These are phyloP conservation scores for Scrobipalpa costella DNA, from an alignment of 2,888 invertebrate species.

Conservation along the genomic window DNA sequence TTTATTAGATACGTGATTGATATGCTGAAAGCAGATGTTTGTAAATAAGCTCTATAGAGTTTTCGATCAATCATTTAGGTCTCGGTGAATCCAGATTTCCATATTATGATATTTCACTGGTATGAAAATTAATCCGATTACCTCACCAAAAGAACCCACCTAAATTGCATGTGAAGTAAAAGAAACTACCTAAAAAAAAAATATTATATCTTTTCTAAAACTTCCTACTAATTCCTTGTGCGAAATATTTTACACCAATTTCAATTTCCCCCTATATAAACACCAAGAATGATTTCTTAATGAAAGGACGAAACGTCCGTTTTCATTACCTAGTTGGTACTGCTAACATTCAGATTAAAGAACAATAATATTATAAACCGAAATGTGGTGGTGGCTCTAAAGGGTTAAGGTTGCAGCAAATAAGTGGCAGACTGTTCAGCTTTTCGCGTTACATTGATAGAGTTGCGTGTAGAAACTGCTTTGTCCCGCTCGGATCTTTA, in stretches of 20 bases:
- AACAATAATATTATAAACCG: background rate
- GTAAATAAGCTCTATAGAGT: background rate
- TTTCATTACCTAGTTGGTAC: constrained; percentile 7
- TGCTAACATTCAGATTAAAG: background rate
- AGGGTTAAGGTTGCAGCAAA: background rate
- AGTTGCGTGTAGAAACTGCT: background rate
- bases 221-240: too few relatives aligned
- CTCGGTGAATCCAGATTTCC: background rate
- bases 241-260: too few relatives aligned
- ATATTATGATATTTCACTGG: background rate
- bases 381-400: background rate
- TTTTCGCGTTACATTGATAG: background rate
- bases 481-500: too few relatives aligned
- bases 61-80: constrained; percentile 5
- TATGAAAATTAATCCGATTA: too few relatives aligned
- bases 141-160: too few relatives aligned
- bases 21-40: constrained; percentile 3
- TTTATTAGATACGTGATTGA: background rate
- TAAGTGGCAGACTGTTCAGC: background rate
- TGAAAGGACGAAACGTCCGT: constrained; percentile 6
- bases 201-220: too few relatives aligned
- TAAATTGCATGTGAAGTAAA: too few relatives aligned
- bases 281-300: too few relatives aligned
- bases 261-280: too few relatives aligned
- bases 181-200: too few relatives aligned